Evolutionary conservation across 2,888 invertebrate genomes (phyloP), one percentile per base, ranked within the genome.

Genomic region (Stenichneumon culpator): DNA sequence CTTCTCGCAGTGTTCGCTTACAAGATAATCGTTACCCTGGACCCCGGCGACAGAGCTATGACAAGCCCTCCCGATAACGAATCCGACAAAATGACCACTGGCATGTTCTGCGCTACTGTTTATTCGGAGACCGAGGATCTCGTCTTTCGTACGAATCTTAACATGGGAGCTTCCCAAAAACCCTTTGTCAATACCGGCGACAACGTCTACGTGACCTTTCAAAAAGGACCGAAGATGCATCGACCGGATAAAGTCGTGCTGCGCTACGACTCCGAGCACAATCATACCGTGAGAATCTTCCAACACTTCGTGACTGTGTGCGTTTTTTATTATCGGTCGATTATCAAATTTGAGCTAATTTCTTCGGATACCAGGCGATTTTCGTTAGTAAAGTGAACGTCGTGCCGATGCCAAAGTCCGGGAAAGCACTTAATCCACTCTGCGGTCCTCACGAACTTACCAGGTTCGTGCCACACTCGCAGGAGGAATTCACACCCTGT

Each of bases 401-500:
- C 3, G 65, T 83, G 28, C 75, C 78, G 39, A 54, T 82, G 75
- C 82, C 73, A 16, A 78, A 72, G 16, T 39, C 39, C 68, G 74
- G 54, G 16, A 68, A 81, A 77, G n/a, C 57, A 3, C 47, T 36
- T 0, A 44, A 74, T 44, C 44, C 39, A 16, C 72, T 87, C 0
- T 82, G 86, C 73, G 83, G 83, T 19, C 81, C 67, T 47, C 83
- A 86, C 65, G 79, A 82, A 50, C 60, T 84, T 50, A 83, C 83
- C 60, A 82, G 44, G 60, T 74, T 87, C 75, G 79, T 83, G 25
- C 78, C 83, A 6, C 79, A 79, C 70, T 74, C 74, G 7, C 67
- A 83, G 63, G 83, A 77, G 52, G 74, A 86, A 70, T 86, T 86
- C 60, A 82, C 81, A 7, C 32, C 68, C 16, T 87, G 87, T 68